Conservation (phyloP, 1,140 invertebrate species). For the Maniola jurtina region DNA sequence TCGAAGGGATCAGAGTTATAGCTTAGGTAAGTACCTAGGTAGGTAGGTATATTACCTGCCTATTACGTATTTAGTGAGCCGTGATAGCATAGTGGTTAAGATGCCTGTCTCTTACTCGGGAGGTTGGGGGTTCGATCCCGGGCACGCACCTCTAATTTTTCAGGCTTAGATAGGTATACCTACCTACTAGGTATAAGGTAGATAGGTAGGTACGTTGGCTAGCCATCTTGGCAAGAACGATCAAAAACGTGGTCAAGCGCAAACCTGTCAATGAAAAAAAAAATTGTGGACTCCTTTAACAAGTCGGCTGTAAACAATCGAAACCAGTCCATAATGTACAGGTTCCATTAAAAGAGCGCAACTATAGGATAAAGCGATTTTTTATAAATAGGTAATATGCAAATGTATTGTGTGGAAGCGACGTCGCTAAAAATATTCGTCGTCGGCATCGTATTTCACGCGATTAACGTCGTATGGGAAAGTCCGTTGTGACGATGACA, state of each 20-base stretch:
- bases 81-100: too few species aligned
- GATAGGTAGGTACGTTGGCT: too few species aligned
- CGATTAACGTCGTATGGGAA: constrained; percentile 45
- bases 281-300: background rate
- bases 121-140: too few species aligned
- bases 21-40: too few species aligned
- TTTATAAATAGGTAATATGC: constrained; percentile 35
- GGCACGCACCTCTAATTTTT: too few species aligned
- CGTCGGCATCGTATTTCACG: constrained; percentile 47
- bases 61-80: too few species aligned
- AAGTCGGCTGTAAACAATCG: constrained; percentile 1
- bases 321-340: constrained; percentile 20
- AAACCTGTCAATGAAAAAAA: background rate
- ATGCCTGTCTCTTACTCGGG: too few species aligned
- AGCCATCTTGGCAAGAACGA: too few species aligned
- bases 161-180: too few species aligned
- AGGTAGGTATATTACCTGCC: too few species aligned
- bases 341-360: constrained; percentile 21
- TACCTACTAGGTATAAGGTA: too few species aligned
- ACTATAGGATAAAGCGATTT: constrained; percentile 35
- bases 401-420: constrained; percentile 40
- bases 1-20: too few species aligned
- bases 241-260: background rate
- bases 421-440: constrained; percentile 48
- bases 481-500: constrained; percentile 50